These are phyloP conservation scores for Thalpophila matura DNA, from an alignment of 2,888 invertebrate genomes.

Conservation along the genomic window DNA sequence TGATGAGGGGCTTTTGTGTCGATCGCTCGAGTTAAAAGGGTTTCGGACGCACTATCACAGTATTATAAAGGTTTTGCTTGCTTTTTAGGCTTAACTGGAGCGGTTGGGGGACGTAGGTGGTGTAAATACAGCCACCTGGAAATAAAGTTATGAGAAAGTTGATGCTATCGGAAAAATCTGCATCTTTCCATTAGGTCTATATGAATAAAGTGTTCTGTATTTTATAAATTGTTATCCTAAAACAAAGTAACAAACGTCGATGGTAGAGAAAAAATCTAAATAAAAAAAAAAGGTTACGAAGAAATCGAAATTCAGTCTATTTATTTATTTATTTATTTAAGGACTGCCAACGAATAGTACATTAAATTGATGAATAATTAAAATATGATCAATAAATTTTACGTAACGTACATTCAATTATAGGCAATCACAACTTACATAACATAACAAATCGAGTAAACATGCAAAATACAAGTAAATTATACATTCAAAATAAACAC, in stretches of 20 bases:
- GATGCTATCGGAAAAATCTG: conserved; percentile 2
- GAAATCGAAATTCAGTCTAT: too few relatives aligned
- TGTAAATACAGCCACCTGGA: conserved; percentile 18
- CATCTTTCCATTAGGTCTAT: not conserved
- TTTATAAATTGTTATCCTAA: not conserved
- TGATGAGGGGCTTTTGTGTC: conserved; percentile 90
- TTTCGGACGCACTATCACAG: conserved; percentile 81
- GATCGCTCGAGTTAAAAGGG: conserved; percentile 85
- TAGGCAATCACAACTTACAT: too few relatives aligned
- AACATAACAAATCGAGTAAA: too few relatives aligned
- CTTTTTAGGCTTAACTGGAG: conserved; percentile 54
- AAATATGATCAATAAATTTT: too few relatives aligned
- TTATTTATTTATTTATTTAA: too few relatives aligned
- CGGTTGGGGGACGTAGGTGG: conserved; percentile 29
- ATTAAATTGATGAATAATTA: too few relatives aligned
- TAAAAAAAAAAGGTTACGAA: too few relatives aligned
- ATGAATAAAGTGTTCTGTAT: not conserved
- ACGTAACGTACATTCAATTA: too few relatives aligned
- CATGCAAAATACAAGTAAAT: too few relatives aligned
- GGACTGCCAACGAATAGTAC: too few relatives aligned
- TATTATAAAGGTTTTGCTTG: conserved; percentile 65
- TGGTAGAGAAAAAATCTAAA: too few relatives aligned
- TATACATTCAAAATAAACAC: too few relatives aligned
- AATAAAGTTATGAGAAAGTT: conserved; percentile 17
- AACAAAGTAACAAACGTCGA: not conserved